These are phyloP conservation scores for Ommatoiulus sabulosus DNA, from an alignment of 2,888 invertebrate genomes.

Conservation along the genomic window DNA sequence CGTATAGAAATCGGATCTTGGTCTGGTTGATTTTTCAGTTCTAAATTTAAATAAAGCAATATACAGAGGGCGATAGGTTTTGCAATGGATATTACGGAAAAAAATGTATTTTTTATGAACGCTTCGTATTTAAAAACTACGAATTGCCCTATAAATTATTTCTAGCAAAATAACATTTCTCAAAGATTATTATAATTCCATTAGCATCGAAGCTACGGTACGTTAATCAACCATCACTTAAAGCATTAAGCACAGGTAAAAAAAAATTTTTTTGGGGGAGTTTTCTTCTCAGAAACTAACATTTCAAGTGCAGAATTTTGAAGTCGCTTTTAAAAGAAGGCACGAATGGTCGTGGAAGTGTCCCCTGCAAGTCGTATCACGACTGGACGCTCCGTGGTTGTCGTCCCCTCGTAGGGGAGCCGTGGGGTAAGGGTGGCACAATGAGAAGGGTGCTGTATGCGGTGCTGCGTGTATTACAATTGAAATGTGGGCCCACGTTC, in stretches of 20 bases:
- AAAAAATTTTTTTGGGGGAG: background rate
- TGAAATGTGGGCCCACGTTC: conserved; percentile 23
- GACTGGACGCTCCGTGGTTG: background rate
- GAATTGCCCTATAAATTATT: no score
- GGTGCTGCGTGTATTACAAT: background rate
- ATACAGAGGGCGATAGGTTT: no score
- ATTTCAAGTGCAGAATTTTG: background rate
- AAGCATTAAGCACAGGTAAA: background rate
- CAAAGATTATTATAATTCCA: background rate
- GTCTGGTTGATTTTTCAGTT: no score
- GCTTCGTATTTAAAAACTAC: no score
- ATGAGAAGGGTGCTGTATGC: conserved; percentile 37
- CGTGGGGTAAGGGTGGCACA: conserved; percentile 25
- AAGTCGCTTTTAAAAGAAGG: background rate
- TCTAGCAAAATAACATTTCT: no score
- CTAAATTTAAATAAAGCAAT: no score
- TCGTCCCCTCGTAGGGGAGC: background rate
- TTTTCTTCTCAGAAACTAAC: background rate
- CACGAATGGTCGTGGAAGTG: background rate
- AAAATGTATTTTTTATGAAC: no score
- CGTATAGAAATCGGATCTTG: no score
- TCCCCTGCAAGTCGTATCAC: background rate
- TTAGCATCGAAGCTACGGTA: background rate
- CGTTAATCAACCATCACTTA: background rate
- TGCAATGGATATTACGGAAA: no score